These are phyloP conservation scores for Lochmaea capreae DNA, from an alignment of 2,888 invertebrate genomes.

Conservation along the genomic window DNA sequence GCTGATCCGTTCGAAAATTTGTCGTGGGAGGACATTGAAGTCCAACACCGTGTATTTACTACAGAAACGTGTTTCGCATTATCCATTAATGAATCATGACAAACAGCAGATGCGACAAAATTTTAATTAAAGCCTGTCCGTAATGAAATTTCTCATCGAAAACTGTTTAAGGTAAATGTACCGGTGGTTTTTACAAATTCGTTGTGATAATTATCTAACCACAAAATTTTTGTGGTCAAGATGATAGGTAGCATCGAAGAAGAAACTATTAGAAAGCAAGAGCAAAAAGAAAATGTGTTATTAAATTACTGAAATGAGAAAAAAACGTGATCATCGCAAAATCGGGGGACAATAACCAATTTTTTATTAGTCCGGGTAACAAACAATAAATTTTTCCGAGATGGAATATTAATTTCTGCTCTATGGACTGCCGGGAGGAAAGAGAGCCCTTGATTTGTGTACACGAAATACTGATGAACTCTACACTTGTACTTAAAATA, in stretches of 20 bases:
- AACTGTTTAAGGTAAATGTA: background rate
- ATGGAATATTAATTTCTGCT: too few species aligned
- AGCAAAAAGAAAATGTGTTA: background rate
- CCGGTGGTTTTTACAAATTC: background rate
- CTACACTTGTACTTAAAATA: too few species aligned
- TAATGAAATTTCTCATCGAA: slow-evolving; percentile 1
- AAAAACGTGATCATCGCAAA: background rate
- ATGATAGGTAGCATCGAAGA: background rate
- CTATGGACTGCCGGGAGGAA: too few species aligned
- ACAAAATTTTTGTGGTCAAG: background rate
- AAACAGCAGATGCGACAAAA: slow-evolving; percentile 18
- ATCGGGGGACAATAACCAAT: background rate
- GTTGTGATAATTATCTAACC: background rate
- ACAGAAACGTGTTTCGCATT: slow-evolving; percentile 1
- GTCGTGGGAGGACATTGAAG: slow-evolving; percentile 5
- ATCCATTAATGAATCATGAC: slow-evolving; percentile 13
- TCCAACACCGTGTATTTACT: background rate
- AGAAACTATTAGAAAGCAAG: background rate
- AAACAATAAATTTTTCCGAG: too few species aligned
- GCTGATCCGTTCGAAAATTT: background rate
- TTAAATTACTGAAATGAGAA: background rate
- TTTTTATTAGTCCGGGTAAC: too few species aligned
- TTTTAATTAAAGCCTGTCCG: background rate
- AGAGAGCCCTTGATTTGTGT: too few species aligned
- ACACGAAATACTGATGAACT: too few species aligned